A percentile compares a stretch with the other conserved stretches of the same genome.
phyloP scores from a whole-genome alignment of 2,797 vertebrate genomes.

The Yasuhikotakia modesta region DNA sequence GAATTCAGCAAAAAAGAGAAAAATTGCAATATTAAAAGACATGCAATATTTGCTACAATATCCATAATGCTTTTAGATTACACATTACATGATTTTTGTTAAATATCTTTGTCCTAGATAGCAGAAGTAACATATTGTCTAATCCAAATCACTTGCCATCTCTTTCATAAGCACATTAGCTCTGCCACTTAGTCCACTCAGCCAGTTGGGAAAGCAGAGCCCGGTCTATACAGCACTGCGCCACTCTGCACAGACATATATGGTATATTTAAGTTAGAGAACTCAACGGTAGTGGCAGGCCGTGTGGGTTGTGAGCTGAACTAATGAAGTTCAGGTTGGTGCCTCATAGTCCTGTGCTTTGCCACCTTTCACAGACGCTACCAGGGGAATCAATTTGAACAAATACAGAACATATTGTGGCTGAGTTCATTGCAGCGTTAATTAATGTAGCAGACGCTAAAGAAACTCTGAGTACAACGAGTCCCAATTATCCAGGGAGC shows the following conservation, averaged over 20 bases:
- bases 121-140: conserved; percentile 37
- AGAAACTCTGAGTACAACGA: conserved; percentile 60
- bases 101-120: conserved; percentile 14
- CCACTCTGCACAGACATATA: conserved; percentile 16
- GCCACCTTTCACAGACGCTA: conserved; percentile 61
- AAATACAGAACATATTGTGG: conserved; percentile 70
- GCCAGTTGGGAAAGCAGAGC: neutral
- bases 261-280: conserved; percentile 10
- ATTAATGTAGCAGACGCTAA: conserved; percentile 68
- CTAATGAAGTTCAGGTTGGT: conserved; percentile 62
- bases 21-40: conserved; percentile 13
- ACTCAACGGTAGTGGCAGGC: conserved; percentile 38
- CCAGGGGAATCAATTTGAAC: conserved; percentile 66
- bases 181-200: conserved; percentile 20
- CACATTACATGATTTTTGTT: neutral
- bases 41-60: neutral
- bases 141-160: conserved; percentile 31
- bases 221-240: neutral
- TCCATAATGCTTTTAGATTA: conserved; percentile 10
- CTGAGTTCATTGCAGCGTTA: conserved; percentile 65
- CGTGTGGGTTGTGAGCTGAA: conserved; percentile 41
- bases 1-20: neutral
- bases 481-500: conserved; percentile 66
- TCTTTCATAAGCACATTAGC: conserved; percentile 19
- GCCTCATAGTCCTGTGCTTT: conserved; percentile 55